A percentile compares a stretch with the other conserved stretches of the same genome.
Evolutionary conservation across 2,797 vertebrate species (phyloP).

Genomic region (Pterois miles): DNA sequence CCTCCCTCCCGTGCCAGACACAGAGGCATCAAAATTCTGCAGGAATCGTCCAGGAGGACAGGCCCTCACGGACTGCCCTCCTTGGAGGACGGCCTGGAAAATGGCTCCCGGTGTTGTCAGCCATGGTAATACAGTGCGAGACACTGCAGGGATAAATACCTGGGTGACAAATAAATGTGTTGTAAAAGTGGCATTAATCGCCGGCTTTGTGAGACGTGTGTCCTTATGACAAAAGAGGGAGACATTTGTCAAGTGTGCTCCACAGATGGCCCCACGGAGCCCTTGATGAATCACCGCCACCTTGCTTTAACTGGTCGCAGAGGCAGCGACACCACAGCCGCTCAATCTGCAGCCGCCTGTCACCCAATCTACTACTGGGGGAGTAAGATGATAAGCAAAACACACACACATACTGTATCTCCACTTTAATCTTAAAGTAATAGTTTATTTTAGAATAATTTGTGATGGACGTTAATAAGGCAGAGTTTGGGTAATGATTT

Average conservation of each 20-base stretch:
- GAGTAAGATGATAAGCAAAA: slow-evolving; percentile 9
- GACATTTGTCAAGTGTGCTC: slow-evolving; percentile 86
- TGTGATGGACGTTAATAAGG: background rate
- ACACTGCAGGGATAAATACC: slow-evolving; percentile 81
- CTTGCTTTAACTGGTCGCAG: slow-evolving; percentile 76
- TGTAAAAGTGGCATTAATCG: slow-evolving; percentile 83
- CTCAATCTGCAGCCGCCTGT: slow-evolving; percentile 69
- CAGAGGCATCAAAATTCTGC: slow-evolving; percentile 58
- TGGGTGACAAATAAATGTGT: slow-evolving; percentile 85
- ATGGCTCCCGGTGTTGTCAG: slow-evolving; percentile 71
- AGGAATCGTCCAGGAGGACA: slow-evolving; percentile 25
- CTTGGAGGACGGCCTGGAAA: slow-evolving; percentile 59
- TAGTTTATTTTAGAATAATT: background rate
- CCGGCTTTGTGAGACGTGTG: slow-evolving; percentile 82
- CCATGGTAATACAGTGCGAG: slow-evolving; percentile 73
- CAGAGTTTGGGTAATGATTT: background rate
- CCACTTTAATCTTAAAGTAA: background rate
- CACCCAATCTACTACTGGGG: slow-evolving; percentile 40
- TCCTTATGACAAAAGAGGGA: slow-evolving; percentile 88
- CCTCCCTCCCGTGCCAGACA: background rate
- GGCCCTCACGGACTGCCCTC: slow-evolving; percentile 50
- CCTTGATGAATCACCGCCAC: slow-evolving; percentile 82
- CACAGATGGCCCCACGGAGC: slow-evolving; percentile 83
- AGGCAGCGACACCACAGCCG: slow-evolving; percentile 44
- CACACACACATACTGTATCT: background rate